A percentile compares a stretch with the other conserved stretches of the same genome.
Evolutionary conservation across 2,888 invertebrate genomes (phyloP).

Genomic region (Caenorhabditis japonica): DNA sequence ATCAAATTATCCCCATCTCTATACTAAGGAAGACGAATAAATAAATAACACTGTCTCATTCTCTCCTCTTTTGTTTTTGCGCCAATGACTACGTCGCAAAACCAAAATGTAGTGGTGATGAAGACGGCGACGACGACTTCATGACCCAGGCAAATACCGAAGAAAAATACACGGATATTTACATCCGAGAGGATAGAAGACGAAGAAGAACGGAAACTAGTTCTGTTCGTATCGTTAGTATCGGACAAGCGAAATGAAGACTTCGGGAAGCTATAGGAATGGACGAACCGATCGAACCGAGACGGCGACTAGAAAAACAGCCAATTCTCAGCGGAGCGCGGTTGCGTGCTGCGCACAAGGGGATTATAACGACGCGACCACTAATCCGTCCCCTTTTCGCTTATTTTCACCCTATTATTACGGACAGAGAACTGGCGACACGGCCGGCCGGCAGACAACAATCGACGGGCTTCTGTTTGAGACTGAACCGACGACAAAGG

Average conservation of each 20-base stretch:
- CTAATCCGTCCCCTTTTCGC: not conserved
- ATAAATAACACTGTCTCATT: too few relatives aligned
- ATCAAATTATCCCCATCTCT: too few relatives aligned
- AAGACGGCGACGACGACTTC: not conserved
- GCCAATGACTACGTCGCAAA: not conserved
- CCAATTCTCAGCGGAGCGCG: constrained; percentile 15
- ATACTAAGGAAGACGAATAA: too few relatives aligned
- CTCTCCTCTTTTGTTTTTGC: not conserved
- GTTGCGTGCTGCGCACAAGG: not conserved
- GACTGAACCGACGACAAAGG: too few relatives aligned
- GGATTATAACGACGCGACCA: too few relatives aligned
- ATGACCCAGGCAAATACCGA: too few relatives aligned
- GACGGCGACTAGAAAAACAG: not conserved
- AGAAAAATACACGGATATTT: too few relatives aligned
- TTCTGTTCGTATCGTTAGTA: not conserved
- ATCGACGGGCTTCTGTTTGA: too few relatives aligned
- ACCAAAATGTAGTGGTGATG: not conserved
- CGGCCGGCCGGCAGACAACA: too few relatives aligned
- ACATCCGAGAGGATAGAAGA: not conserved
- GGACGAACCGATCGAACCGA: too few relatives aligned
- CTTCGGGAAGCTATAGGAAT: too few relatives aligned
- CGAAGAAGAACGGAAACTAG: not conserved
- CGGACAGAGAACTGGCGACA: too few relatives aligned
- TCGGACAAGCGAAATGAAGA: not conserved
- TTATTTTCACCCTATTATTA: not conserved